A percentile compares a stretch with the other conserved stretches of the same genome.
phyloP scores from a whole-genome alignment of 2,113 vertebrate genomes.

The Oplegnathus fasciatus region DNA sequence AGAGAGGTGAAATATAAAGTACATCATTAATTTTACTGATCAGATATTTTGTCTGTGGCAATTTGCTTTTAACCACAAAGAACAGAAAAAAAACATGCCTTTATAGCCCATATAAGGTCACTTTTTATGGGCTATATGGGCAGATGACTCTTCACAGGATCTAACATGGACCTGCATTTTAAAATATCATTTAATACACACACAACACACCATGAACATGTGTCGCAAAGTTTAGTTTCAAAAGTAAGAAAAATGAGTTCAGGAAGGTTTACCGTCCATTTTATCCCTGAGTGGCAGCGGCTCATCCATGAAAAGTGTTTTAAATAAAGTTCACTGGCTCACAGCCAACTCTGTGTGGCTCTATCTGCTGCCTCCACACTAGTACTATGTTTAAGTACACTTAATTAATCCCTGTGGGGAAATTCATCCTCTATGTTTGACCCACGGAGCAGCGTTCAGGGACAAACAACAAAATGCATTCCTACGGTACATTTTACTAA shows the following conservation, averaged over 20 bases:
- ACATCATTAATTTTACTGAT: background rate
- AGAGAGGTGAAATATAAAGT: background rate
- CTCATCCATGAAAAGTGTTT: conserved; percentile 18
- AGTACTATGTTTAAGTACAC: conserved; percentile 13
- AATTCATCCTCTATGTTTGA: conserved; percentile 39
- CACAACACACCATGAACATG: background rate
- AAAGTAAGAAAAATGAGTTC: conserved; percentile 4
- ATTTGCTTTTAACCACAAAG: background rate
- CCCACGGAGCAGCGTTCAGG: background rate
- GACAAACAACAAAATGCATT: conserved; percentile 5
- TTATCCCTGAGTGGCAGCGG: background rate
- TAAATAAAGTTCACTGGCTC: conserved; percentile 33
- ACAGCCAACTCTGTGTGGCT: background rate
- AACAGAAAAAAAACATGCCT: background rate
- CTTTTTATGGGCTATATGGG: conserved; percentile 1
- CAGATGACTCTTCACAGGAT: too few relatives aligned
- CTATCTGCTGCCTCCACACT: conserved; percentile 5
- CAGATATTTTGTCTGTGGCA: background rate
- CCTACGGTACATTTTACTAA: background rate
- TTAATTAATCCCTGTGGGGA: conserved; percentile 60
- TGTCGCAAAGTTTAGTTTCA: conserved; percentile 3
- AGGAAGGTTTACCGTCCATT: background rate
- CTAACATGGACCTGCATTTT: background rate
- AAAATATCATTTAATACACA: conserved; percentile 12
- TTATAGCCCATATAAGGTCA: background rate